These are phyloP conservation scores for Lichenostomus cassidix DNA, from an alignment of 2,113 vertebrate species.

Conservation along the genomic window DNA sequence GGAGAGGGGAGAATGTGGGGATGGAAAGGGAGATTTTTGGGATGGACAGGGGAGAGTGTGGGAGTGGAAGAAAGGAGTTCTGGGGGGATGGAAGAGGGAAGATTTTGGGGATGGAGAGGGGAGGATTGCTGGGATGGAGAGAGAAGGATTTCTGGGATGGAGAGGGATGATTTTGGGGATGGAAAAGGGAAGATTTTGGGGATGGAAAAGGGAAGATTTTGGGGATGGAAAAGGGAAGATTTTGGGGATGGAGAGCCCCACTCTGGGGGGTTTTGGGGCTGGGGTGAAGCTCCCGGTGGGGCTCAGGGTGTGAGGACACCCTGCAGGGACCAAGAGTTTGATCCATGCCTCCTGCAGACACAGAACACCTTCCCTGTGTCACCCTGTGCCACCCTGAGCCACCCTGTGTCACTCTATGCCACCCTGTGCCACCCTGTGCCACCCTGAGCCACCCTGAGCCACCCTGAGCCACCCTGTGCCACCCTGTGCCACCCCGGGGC, in stretches of 20 bases:
- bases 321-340: not conserved
- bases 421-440: not conserved
- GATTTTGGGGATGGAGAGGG: no score
- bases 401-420: no score
- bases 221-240: no score
- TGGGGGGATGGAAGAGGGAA: no score
- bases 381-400: not conserved
- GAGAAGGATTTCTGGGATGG: not conserved
- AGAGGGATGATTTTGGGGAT: no score
- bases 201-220: no score
- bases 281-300: not conserved
- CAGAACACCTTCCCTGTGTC: not conserved
- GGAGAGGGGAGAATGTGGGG: not conserved
- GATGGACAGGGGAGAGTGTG: not conserved
- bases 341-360: fast-evolving
- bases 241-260: not conserved
- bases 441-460: not conserved
- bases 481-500: no score
- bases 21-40: not conserved
- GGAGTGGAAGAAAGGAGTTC: not conserved
- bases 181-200: not conserved
- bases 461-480: no score
- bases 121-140: no score
- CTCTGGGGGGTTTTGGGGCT: not conserved
- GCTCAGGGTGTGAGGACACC: not conserved